Conservation (phyloP, 2,113 vertebrate genomes). For the Nyctereutes procyonoides region DNA sequence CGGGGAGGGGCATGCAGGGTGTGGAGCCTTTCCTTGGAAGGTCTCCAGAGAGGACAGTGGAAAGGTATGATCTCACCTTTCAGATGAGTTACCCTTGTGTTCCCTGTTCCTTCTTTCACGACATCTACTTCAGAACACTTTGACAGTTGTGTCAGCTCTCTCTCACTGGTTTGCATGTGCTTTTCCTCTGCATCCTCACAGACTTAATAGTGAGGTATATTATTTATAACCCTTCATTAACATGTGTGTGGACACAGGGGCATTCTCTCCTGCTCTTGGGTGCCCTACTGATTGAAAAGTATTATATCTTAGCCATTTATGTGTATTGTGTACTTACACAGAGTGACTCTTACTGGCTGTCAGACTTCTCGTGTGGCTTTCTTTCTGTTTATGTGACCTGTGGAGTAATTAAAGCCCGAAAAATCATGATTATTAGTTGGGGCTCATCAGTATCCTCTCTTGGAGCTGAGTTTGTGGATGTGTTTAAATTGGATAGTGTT, state of each 20-base stretch:
- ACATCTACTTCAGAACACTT: background rate
- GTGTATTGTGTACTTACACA: background rate
- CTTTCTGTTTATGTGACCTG: background rate
- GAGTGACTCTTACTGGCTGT: background rate
- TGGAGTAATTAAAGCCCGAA: rapidly evolving
- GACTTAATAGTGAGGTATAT: background rate
- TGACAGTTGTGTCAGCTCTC: background rate
- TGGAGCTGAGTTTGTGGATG: background rate
- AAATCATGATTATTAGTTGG: too few species aligned
- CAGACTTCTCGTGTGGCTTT: rapidly evolving
- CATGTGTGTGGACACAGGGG: too few species aligned
- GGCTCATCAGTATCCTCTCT: rapidly evolving
- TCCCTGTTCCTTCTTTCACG: background rate
- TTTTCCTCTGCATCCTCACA: background rate
- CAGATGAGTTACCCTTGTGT: background rate
- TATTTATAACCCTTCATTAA: background rate
- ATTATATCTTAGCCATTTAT: background rate
- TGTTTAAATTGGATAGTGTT: background rate
- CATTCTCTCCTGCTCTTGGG: background rate
- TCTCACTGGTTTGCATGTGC: background rate
- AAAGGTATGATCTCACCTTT: rapidly evolving
- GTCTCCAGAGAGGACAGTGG: rapidly evolving
- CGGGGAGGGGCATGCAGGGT: rapidly evolving
- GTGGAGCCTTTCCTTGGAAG: background rate
- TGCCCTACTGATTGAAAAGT: too few species aligned